Evolutionary conservation across 2,797 vertebrate genomes (phyloP).

Genomic region (Atherinosoma microstoma): DNA sequence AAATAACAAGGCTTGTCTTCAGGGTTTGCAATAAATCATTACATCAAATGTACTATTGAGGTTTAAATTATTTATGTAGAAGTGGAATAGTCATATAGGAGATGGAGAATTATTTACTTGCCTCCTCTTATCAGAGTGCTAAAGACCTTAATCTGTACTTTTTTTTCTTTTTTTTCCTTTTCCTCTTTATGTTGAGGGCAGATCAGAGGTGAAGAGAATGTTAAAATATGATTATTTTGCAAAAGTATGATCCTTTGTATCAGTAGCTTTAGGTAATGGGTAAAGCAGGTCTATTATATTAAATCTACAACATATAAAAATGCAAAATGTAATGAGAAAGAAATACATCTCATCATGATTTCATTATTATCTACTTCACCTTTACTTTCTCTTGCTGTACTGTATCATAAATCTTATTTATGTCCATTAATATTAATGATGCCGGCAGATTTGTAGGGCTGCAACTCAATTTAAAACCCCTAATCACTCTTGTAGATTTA

Average conservation of each 20-base stretch:
- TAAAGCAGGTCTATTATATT: neutral
- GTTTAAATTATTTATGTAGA: neutral
- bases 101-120: neutral
- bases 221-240: neutral
- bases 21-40: neutral
- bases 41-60: neutral
- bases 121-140: neutral
- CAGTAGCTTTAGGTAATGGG: no score
- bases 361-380: constrained; percentile 37
- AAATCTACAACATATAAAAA: neutral
- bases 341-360: constrained; percentile 14
- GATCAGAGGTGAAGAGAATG: neutral
- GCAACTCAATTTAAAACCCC: constrained; percentile 48
- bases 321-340: neutral
- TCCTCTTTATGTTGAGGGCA: neutral
- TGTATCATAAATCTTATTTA: constrained; percentile 59
- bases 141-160: neutral
- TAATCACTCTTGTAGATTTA: constrained; percentile 57
- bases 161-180: neutral
- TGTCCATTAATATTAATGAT: constrained; percentile 58
- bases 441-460: constrained; percentile 35
- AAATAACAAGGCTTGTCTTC: neutral
- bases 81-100: no score
- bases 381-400: neutral
- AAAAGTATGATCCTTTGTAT: neutral